Percentiles rank a stretch among this genome's conserved stretches.
These are phyloP conservation scores for Heliopora coerulea DNA, from an alignment of 92 coral and sea anemone genomes.

Conservation along the genomic window DNA sequence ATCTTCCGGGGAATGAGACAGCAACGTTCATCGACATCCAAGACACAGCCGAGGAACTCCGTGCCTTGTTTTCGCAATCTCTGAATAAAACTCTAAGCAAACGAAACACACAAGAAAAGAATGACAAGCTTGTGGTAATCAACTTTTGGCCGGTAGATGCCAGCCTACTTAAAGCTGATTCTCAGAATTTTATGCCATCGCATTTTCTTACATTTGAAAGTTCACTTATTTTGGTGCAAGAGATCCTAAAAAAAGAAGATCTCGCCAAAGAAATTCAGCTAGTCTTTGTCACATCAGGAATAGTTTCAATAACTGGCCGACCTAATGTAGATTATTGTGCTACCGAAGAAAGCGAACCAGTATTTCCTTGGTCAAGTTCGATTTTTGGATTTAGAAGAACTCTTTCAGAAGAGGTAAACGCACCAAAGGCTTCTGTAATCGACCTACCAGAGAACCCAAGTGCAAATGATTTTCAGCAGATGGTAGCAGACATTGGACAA, in stretches of 20 bases:
- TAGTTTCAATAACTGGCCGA: neutral
- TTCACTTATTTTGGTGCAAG: constrained; percentile 14
- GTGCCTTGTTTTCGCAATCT: constrained; percentile 5
- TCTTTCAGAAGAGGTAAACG: constrained; percentile 11
- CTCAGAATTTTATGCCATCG: no score
- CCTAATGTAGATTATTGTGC: no score
- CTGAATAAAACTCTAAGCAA: neutral
- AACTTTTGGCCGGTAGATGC: no score
- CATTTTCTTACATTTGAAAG: constrained; percentile 43
- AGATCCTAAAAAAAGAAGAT: no score
- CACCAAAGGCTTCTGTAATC: neutral
- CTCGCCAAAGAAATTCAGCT: no score
- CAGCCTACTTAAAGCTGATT: no score
- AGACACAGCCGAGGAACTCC: neutral
- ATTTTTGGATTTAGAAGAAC: constrained; percentile 31
- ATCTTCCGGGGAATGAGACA: no score
- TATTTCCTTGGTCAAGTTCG: constrained; percentile 46
- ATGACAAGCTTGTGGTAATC: constrained; percentile 18
- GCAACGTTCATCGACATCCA: neutral
- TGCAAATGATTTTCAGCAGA: no score
- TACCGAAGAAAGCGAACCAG: neutral
- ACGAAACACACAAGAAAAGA: neutral
- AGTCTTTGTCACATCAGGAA: no score
- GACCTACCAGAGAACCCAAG: constrained; percentile 12
- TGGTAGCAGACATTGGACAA: no score